phyloP scores from a whole-genome alignment of 1,140 invertebrate genomes.

The Calycopis cecrops region DNA sequence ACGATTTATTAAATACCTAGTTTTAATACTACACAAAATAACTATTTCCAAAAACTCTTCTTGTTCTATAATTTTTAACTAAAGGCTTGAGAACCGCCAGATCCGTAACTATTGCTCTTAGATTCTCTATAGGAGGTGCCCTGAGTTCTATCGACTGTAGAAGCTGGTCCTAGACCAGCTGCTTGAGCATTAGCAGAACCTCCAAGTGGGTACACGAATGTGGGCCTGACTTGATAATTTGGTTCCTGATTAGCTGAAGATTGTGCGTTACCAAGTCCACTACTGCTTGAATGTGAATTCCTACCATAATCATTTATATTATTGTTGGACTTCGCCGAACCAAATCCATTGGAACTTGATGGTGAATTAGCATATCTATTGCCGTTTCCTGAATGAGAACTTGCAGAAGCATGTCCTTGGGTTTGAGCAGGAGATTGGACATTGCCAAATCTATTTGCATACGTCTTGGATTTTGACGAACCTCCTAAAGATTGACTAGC shows the following conservation, averaged over 20 bases:
- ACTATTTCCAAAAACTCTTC: neutral
- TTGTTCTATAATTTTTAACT: slow-evolving; percentile 26
- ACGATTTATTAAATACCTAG: neutral
- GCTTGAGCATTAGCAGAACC: slow-evolving; percentile 44
- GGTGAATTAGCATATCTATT: slow-evolving; percentile 31
- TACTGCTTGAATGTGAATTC: slow-evolving; percentile 31
- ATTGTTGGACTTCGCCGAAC: slow-evolving; percentile 38
- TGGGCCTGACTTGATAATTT: neutral
- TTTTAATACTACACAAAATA: neutral
- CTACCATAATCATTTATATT: slow-evolving; percentile 37
- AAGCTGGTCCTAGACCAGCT: slow-evolving; percentile 41
- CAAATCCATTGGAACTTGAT: slow-evolving; percentile 35
- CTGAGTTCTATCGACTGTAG: slow-evolving; percentile 42
- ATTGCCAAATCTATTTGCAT: slow-evolving; percentile 27
- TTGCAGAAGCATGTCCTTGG: slow-evolving; percentile 39
- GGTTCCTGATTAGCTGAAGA: slow-evolving; percentile 8
- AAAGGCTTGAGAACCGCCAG: slow-evolving; percentile 43
- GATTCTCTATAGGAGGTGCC: slow-evolving; percentile 50
- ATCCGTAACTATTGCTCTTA: slow-evolving; percentile 45
- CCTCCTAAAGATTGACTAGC: slow-evolving; percentile 32
- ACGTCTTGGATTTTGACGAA: slow-evolving; percentile 28
- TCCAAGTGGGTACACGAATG: slow-evolving; percentile 24
- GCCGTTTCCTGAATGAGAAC: slow-evolving; percentile 25
- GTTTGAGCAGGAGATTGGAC: slow-evolving; percentile 40
- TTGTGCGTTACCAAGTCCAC: slow-evolving; percentile 20